Evolutionary conservation across 2,888 invertebrate genomes (phyloP), one percentile per base, ranked within the genome.

Genomic region (Melanostoma scalare): DNA sequence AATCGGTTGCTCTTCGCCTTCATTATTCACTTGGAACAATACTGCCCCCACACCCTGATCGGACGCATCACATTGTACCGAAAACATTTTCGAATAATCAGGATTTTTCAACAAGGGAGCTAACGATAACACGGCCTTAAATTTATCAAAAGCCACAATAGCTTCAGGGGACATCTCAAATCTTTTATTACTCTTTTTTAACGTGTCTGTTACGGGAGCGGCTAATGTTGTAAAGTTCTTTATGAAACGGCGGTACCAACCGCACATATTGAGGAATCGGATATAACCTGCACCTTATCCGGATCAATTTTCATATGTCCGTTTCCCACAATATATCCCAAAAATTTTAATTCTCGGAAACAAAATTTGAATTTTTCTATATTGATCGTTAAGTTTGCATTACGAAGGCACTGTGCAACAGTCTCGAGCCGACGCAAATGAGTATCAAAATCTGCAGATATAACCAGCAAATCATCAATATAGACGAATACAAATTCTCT

Each of bases 161-260:
- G 68, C 65, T 44, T 38, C 52, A 3, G 67, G 31, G 3, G 56
- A 20, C 40, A 60, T n/a, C 74, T 74, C 2, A 88, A 86, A 33
- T 87, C 86, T 58, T 86, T 86, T 58, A 86, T 46, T 10, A 4
- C 35, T 30, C 52, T 65, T 74, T 40, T 68, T 79, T 1, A 80
- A 33, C 0, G 10, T 33, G 20, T 79, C 68, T 0, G 79, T 65
- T 0, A 82, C 9, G 0, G 85, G 72, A 2, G 61, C 65, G 3
- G 86, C 48, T 3, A 75, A 30, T 10, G 20, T n/a, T 0, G 81
- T 75, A 20, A 69, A 86, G 50, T 4, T 76, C 38, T 48, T 4
- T 6, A 42, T 6, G 42, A 42, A 42, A 3, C 42, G 36, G 42
- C 6, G 85, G 36, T 1, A 86, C 30, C 88, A 88, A 87, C 58